phyloP scores from a whole-genome alignment of 2,888 invertebrate genomes.

The Xanthia icteritia region DNA sequence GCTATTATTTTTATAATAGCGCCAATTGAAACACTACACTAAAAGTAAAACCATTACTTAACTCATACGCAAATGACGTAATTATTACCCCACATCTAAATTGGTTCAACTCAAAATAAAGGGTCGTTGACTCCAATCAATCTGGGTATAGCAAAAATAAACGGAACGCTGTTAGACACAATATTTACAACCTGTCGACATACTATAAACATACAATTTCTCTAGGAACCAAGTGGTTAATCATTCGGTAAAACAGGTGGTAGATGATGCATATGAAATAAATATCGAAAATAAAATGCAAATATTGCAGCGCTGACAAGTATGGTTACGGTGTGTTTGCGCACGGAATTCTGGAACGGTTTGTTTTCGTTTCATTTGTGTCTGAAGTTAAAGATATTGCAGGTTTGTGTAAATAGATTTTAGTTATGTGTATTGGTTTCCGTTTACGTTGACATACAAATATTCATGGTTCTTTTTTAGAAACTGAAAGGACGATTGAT shows the following conservation, averaged over 20 bases:
- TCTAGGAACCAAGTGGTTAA: slow-evolving; percentile 61
- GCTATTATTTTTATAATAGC: too few species aligned
- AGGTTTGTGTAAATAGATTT: slow-evolving; percentile 23
- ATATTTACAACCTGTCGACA: slow-evolving; percentile 69
- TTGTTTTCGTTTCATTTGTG: slow-evolving; percentile 45
- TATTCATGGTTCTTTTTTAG: not conserved
- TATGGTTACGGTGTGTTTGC: slow-evolving; percentile 29
- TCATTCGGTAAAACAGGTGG: slow-evolving; percentile 65
- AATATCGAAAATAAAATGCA: slow-evolving; percentile 61
- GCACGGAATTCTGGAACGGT: slow-evolving; percentile 23
- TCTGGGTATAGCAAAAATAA: slow-evolving; percentile 65
- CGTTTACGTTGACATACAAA: slow-evolving; percentile 36
- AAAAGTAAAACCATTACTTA: slow-evolving; percentile 25
- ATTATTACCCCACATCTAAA: slow-evolving; percentile 59
- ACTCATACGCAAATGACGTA: slow-evolving; percentile 58
- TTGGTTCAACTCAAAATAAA: slow-evolving; percentile 52
- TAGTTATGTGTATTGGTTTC: slow-evolving; percentile 27
- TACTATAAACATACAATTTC: slow-evolving; percentile 65
- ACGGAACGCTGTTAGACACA: slow-evolving; percentile 57
- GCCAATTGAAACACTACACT: slow-evolving; percentile 3
- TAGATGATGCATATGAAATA: slow-evolving; percentile 56
- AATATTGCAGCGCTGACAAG: slow-evolving; percentile 58
- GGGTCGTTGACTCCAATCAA: slow-evolving; percentile 65
- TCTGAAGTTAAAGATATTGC: slow-evolving; percentile 24
- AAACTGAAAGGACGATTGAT: not conserved